These are phyloP conservation scores for Agrotis clavis DNA, from an alignment of 2,888 invertebrate species.

Conservation along the genomic window DNA sequence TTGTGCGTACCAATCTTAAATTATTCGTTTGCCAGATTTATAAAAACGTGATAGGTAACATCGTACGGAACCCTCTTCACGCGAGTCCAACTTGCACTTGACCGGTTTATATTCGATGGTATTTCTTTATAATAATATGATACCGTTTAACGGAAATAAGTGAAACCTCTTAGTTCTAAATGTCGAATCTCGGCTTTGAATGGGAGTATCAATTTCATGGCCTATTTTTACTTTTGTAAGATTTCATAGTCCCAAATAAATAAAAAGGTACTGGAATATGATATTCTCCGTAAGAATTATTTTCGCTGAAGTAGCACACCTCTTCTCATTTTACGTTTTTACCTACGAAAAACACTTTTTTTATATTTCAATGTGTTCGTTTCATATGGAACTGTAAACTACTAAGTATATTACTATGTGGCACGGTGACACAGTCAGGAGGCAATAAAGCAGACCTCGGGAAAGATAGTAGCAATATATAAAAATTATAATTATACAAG, in stretches of 20 bases:
- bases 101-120: constrained; percentile 41
- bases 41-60: too few species aligned
- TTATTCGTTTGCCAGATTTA: too few species aligned
- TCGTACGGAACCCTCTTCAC: too few species aligned
- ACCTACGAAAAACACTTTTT: background rate
- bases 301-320: background rate
- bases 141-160: constrained; percentile 49
- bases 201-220: constrained; percentile 47
- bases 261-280: constrained; percentile 26
- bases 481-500: too few species aligned
- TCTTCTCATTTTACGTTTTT: background rate
- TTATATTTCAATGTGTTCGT: too few species aligned
- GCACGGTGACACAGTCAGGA: too few species aligned
- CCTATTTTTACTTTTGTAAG: constrained; percentile 41
- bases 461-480: too few species aligned
- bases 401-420: too few species aligned
- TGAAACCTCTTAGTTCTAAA: constrained; percentile 56
- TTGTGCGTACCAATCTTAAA: too few species aligned
- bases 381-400: too few species aligned
- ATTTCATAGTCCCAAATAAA: constrained; percentile 25
- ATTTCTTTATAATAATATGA: constrained; percentile 41
- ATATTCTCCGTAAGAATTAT: constrained; percentile 20
- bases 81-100: too few species aligned
- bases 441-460: too few species aligned
- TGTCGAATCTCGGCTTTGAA: constrained; percentile 41